These are phyloP conservation scores for Masnerella sp. DNA, from an alignment of 2,888 invertebrate genomes.

Conservation along the genomic window DNA sequence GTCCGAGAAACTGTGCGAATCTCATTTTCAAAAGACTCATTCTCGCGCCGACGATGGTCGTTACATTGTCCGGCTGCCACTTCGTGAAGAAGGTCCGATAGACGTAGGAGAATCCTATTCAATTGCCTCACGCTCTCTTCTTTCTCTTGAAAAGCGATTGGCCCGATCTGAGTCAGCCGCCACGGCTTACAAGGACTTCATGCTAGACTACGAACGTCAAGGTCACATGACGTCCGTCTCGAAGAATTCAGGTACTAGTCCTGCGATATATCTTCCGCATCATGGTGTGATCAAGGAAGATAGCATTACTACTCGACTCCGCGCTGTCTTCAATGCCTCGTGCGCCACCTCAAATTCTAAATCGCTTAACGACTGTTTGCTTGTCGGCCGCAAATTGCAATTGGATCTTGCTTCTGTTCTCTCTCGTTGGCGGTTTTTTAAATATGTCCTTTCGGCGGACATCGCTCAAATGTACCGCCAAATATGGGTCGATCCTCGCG, in stretches of 20 bases:
- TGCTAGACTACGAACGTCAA: neutral
- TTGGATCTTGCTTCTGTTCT: neutral
- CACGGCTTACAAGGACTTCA: neutral
- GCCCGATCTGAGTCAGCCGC: neutral
- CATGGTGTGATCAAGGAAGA: neutral
- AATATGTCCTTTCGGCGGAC: neutral
- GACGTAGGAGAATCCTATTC: neutral
- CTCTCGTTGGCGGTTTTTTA: neutral
- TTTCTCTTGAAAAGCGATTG: neutral
- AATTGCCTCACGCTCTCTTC: neutral
- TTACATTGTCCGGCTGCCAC: neutral
- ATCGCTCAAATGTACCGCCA: conserved; percentile 27
- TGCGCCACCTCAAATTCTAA: neutral
- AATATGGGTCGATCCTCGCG: conserved; percentile 12
- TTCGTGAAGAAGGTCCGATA: neutral
- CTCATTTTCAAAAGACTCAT: neutral
- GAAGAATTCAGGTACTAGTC: neutral
- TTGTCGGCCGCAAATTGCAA: neutral
- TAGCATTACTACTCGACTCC: neutral
- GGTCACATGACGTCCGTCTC: neutral
- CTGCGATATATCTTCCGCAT: conserved; percentile 1
- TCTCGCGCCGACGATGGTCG: neutral
- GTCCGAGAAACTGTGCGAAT: neutral
- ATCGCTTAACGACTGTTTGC: conserved; percentile 1
- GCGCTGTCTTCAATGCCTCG: conserved; percentile 1